Percentiles rank a stretch among this genome's conserved stretches.
Conservation (phyloP, 2,113 vertebrate genomes). For the Noctilio leporinus region DNA sequence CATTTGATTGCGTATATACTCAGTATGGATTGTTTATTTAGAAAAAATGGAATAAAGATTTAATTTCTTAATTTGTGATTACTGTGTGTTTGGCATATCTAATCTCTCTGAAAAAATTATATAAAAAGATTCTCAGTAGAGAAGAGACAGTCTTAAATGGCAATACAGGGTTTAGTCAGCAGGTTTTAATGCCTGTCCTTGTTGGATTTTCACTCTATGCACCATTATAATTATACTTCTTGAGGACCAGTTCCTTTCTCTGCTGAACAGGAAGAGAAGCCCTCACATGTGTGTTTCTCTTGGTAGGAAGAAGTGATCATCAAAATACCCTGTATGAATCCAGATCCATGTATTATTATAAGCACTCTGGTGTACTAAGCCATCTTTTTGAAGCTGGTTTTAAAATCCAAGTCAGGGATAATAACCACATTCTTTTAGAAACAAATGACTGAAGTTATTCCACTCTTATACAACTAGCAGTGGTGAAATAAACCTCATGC, state of each 20-base stretch:
- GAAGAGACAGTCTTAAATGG: neutral
- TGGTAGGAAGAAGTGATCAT: neutral
- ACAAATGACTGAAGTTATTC: constrained; percentile 29
- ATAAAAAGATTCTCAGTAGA: neutral
- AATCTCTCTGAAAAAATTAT: neutral
- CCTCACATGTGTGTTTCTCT: neutral
- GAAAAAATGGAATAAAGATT: neutral
- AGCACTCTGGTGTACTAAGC: neutral
- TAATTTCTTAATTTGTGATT: neutral
- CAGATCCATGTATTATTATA: neutral
- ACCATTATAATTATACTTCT: neutral
- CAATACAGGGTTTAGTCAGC: neutral
- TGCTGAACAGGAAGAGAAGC: neutral
- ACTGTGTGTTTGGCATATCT: neutral
- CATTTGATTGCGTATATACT: neutral
- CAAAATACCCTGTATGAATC: neutral
- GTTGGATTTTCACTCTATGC: neutral
- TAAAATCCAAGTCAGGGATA: neutral
- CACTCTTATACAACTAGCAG: neutral
- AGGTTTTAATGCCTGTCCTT: neutral
- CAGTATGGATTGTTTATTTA: neutral
- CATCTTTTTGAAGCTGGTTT: neutral
- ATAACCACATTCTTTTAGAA: constrained; percentile 35
- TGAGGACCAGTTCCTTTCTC: neutral
- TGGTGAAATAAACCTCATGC: constrained; percentile 37